Evolutionary conservation across 2,888 invertebrate genomes (phyloP), one percentile per base, ranked within the genome.

Genomic region (Leucophenga montana): DNA sequence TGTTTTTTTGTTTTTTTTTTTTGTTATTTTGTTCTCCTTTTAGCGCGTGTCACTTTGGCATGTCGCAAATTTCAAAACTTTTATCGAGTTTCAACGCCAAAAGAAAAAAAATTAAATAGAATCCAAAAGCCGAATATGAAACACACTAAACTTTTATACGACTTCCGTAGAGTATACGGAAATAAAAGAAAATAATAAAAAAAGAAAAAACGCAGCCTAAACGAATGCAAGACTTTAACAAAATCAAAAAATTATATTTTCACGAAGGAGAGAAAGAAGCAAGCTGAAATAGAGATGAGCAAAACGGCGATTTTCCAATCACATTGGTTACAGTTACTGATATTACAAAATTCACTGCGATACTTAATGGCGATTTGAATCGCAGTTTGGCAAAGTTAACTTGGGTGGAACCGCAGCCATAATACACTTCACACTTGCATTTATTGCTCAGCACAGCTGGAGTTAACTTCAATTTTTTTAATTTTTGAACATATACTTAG

Each of bases 31-130:
- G 33, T n/a, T 16, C 18, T 39, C 13, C 11, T 62, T 14, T 62
- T 62, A 71, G 73, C 73, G 80, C 82, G 75, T 83, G 80, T 83
- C 82, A 81, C 75, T 82, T 39, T 79, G 70, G 74, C 82, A 74
- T 83, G 83, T 79, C 78, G 78, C 83, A 83, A 62, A 83, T 81
- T 83, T 77, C 61, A n/a, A 78, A 81, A 83, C 75, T 82, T 83
- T 80, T 80, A 73, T 71, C 71, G 77, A 73, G 78, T 73, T 82
- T 59, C 62, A 67, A 48, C 50, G 27, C 3, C 14, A 13, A 53
- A 3, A 3, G 22, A n/a, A 18, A 48, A 57, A 31, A 46, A 65
- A 70, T 48, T 66, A 72, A 72, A 71, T 6, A 46, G 46, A 20
- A 62, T 22, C 16, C 11, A 22, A 16, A 46, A 46, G 6, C 3